Base-by-base conservation (phyloP, 2,113 vertebrate genomes). In the Uropsilus gracilis region DNA sequence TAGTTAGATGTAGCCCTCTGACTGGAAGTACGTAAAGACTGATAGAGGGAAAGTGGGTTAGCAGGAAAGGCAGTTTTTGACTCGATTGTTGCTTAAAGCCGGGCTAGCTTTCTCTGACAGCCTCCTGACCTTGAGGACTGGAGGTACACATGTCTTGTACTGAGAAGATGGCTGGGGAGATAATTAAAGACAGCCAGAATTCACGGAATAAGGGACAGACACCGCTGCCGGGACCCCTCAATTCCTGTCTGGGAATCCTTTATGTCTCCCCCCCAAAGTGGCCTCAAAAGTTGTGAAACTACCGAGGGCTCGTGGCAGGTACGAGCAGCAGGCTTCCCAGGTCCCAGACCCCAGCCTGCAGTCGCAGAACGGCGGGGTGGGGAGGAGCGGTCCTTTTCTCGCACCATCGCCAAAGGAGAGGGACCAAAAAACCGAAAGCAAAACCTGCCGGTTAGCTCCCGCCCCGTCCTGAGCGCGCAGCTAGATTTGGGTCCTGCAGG, bases 341-440 rank as follows among this genome's bases (percentile, higher is more conserved):
- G 39, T 6, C 28, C 0, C 3, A 3, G 57, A 5, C 48, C 48
- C 37, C 8, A n/a, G 12, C 30, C 5, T 10, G 0, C 24, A 57
- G 63, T 28, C 1, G 2, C 1, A 4, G 34, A 37, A 8, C 20
- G 0, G 42, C 26, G 1, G 5, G 14, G 3, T 4, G 28, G 18
- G 5, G 18, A 66, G 16, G 10, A 61, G 39, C 73, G 17, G 64
- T 14, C 12, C 48, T 30, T 6, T 26, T 7, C 8, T 2, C 1
- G 0, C 28, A 1, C 0, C 0, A 57, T 89, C 44, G 66, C 66
- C 66, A 1, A 7, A 68, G 24, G 5, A 48, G 68, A 3, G 50
- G 24, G 59, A 80, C 53, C 3, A 46, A 75, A 55, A 77, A 92
- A 96, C 4, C 57, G 93, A 96, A 94, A 97, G 48, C 84, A 34